Percentiles rank a stretch among this genome's conserved stretches.
These are phyloP conservation scores for Xiphophorus maculatus DNA, from an alignment of 2,113 vertebrate genomes.

Conservation along the genomic window DNA sequence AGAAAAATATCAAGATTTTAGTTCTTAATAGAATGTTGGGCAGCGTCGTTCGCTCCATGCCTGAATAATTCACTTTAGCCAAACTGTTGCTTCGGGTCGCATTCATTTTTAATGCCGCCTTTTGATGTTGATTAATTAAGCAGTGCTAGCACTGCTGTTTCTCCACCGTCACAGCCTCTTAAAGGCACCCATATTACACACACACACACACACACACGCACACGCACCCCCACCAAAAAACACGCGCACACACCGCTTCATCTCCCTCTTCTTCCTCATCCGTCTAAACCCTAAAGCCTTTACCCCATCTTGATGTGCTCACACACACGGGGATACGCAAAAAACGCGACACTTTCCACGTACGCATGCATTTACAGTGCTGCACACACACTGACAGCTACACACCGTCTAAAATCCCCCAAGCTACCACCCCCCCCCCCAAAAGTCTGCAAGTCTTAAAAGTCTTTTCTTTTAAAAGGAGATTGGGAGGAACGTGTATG, in stretches of 20 bases:
- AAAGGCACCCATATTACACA: slow-evolving; percentile 3
- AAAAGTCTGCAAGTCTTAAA: slow-evolving; percentile 65
- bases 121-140: slow-evolving; percentile 86
- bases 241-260: slow-evolving; percentile 35
- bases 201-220: slow-evolving; percentile 46
- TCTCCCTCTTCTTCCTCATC: slow-evolving; percentile 45
- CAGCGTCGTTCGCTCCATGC: slow-evolving; percentile 70
- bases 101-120: slow-evolving; percentile 83
- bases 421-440: slow-evolving; percentile 29
- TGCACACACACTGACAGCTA: not conserved
- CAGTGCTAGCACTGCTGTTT: slow-evolving; percentile 77
- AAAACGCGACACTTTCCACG: not conserved
- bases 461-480: slow-evolving; percentile 66
- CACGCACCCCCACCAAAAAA: slow-evolving; percentile 35
- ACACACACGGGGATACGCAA: slow-evolving; percentile 22
- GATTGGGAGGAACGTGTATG: slow-evolving; percentile 35
- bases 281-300: slow-evolving; percentile 66
- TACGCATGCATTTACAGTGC: slow-evolving; percentile 27
- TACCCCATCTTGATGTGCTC: not conserved
- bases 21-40: slow-evolving; percentile 72
- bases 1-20: slow-evolving; percentile 63
- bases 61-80: slow-evolving; percentile 82
- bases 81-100: slow-evolving; percentile 80
- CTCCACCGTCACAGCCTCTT: slow-evolving; percentile 50
- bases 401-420: slow-evolving; percentile 38